Conservation (phyloP, 2,888 invertebrate species). For the Sipunculus nudus region DNA sequence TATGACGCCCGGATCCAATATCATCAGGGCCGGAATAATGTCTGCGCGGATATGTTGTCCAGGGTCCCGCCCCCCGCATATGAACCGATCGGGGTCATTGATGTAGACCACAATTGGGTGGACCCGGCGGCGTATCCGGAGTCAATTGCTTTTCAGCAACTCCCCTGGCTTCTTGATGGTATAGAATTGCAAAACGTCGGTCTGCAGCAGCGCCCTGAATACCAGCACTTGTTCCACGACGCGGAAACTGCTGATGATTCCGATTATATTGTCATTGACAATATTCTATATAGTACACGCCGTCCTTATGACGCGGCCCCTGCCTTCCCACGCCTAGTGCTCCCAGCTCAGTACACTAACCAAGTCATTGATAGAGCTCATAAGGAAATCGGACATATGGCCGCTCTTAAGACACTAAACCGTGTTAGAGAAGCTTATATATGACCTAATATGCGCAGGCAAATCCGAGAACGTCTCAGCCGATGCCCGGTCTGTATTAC, state of each 20-base stretch:
- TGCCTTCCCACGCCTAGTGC: background rate
- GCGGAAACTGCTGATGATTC: background rate
- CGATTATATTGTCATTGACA: background rate
- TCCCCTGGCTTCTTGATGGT: too few species aligned
- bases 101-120: too few species aligned
- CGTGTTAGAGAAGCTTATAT: background rate
- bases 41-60: too few species aligned
- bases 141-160: too few species aligned
- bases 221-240: too few species aligned
- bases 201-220: too few species aligned
- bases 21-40: too few species aligned
- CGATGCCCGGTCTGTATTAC: background rate
- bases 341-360: background rate
- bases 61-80: too few species aligned
- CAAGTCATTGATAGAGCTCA: background rate
- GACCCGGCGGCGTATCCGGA: too few species aligned
- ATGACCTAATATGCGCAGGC: constrained; percentile 1
- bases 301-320: background rate
- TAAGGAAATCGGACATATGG: constrained; percentile 2
- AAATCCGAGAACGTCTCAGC: background rate
- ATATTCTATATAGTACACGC: background rate
- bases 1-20: too few species aligned
- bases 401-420: background rate
- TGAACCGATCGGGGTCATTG: too few species aligned
- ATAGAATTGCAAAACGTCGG: too few species aligned